These are phyloP conservation scores for Stenodema calcarata DNA, from an alignment of 2,888 invertebrate genomes.

Conservation along the genomic window DNA sequence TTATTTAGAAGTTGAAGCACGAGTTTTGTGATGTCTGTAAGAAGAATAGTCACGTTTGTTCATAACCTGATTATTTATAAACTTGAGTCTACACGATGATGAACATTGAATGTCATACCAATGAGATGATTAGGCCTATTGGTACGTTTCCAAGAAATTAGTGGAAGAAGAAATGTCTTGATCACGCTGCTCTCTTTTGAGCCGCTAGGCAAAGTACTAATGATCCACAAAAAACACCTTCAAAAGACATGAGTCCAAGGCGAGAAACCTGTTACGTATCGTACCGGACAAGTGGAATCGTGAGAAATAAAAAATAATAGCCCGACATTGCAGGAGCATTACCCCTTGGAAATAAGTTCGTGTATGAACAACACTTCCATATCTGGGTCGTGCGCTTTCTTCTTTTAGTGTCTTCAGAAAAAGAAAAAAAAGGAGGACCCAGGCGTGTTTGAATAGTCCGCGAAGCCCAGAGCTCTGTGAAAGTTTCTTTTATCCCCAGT, in stretches of 20 bases:
- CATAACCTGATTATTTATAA: too few relatives aligned
- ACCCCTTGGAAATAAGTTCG: constrained; percentile 38
- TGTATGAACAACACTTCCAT: constrained; percentile 34
- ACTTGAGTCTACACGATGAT: too few relatives aligned
- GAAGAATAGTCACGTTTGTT: too few relatives aligned
- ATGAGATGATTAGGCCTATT: too few relatives aligned
- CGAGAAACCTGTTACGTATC: background rate
- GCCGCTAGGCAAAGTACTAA: constrained; percentile 9
- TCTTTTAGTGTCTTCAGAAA: constrained; percentile 20
- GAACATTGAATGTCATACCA: too few relatives aligned
- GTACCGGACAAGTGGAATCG: constrained; percentile 31
- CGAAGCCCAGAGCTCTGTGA: background rate
- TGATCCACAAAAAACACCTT: constrained; percentile 1
- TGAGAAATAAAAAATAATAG: constrained; percentile 37
- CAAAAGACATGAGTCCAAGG: background rate
- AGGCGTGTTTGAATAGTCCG: constrained; percentile 20
- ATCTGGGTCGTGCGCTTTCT: constrained; percentile 40
- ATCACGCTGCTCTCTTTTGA: background rate
- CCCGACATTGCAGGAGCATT: constrained; percentile 25
- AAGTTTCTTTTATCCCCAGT: constrained; percentile 33
- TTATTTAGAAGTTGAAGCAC: too few relatives aligned
- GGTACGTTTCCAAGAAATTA: background rate
- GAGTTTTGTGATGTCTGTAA: too few relatives aligned
- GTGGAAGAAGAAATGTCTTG: background rate
- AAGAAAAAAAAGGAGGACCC: constrained; percentile 3